phyloP scores from a whole-genome alignment of 2,797 vertebrate species.

The Hippocampus kuda region DNA sequence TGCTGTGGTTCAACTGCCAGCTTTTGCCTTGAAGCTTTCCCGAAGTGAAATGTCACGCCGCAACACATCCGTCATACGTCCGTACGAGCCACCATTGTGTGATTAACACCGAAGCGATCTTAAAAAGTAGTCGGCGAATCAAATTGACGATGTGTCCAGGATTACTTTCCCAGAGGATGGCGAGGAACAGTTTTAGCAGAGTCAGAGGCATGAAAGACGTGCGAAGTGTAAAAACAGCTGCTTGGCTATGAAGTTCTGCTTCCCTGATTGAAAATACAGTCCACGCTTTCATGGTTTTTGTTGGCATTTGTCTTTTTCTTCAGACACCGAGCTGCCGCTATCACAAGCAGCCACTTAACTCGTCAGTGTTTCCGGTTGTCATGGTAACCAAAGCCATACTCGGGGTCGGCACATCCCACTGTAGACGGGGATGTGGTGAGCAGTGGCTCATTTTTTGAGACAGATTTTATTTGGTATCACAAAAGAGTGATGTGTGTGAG shows the following conservation, averaged over 20 bases:
- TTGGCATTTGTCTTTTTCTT: neutral
- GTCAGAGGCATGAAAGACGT: too few relatives aligned
- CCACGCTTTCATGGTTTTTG: neutral
- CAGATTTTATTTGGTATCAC: too few relatives aligned
- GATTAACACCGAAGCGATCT: neutral
- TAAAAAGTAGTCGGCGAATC: neutral
- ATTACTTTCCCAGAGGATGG: neutral
- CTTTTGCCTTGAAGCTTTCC: conserved; percentile 4
- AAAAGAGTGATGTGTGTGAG: too few relatives aligned
- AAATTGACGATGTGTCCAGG: neutral
- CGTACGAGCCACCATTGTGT: neutral
- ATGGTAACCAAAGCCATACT: neutral
- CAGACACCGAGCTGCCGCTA: neutral
- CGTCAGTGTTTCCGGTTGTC: neutral
- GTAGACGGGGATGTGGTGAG: too few relatives aligned
- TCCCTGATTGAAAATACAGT: neutral
- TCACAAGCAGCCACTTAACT: neutral
- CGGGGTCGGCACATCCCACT: too few relatives aligned
- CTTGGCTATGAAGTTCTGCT: too few relatives aligned
- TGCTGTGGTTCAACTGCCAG: neutral
- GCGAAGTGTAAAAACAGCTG: too few relatives aligned
- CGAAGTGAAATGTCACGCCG: neutral
- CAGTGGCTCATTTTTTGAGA: too few relatives aligned
- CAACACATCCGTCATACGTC: neutral
- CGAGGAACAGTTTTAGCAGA: neutral